Evolutionary conservation across 2,113 vertebrate genomes (phyloP).

Genomic region (Meles meles): DNA sequence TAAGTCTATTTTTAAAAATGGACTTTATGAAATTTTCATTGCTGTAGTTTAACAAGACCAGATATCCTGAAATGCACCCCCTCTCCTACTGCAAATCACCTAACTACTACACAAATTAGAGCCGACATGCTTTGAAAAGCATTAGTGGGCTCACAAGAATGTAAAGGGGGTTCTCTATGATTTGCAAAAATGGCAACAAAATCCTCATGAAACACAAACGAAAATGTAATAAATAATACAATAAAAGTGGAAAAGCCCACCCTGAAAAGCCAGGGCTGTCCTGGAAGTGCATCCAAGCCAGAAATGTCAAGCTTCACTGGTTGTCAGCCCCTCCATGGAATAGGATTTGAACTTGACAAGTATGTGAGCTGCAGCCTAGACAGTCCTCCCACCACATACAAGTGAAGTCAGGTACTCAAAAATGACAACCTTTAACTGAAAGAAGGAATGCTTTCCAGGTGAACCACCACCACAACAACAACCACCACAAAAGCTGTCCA

Average conservation of each 20-base stretch:
- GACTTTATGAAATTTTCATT: background rate
- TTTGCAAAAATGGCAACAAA: background rate
- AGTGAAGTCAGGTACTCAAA: background rate
- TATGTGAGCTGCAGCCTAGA: background rate
- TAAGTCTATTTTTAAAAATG: background rate
- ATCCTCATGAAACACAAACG: background rate
- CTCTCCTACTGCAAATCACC: background rate
- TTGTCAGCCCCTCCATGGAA: background rate
- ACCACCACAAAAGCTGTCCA: background rate
- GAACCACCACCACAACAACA: background rate
- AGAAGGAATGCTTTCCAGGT: background rate
- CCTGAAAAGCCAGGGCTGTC: background rate
- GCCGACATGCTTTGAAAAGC: background rate
- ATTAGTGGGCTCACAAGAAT: background rate
- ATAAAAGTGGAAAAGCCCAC: background rate
- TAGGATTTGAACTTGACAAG: background rate
- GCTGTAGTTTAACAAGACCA: background rate
- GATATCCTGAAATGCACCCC: background rate
- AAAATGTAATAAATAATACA: background rate
- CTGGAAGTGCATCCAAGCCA: background rate
- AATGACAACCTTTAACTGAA: background rate
- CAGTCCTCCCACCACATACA: accelerated
- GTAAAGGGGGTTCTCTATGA: background rate
- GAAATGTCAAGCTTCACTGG: background rate
- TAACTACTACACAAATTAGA: background rate